Base-by-base conservation (phyloP, 1,140 invertebrate species). In the Onthophagus taurus region DNA sequence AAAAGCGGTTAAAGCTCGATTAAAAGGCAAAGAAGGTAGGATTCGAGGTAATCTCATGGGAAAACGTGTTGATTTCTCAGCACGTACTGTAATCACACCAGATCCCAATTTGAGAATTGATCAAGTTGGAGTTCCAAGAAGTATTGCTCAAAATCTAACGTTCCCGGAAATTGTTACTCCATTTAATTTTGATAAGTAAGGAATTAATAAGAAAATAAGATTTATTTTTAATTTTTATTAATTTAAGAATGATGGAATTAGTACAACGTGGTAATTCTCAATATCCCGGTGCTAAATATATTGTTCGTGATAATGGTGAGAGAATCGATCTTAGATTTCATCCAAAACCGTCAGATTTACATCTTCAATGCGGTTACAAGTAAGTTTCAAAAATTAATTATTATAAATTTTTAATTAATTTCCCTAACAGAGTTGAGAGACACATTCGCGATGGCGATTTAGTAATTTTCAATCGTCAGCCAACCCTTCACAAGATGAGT, bases 21-120 rank as follows among this genome's bases (percentile, higher is more conserved):
- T 91, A 9, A 89, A 91, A 58, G 86, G 86, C 7, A 99, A 99
- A 67, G 95, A 99, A 81, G 97, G 97, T 0, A 73, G 97, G 57
- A 97, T 99, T 57, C 73, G 97, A 68, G 96, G 96, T 56, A 99
- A 99, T 64, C 76, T 99, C 52, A 99, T 99, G 96, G 97, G 97
- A 45, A 99, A 99, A 66, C 90, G 97, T 73, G 97, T 99, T 0
- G 97, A 99, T 59, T 99, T 99, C 60, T 99, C 95, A 0, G 97
- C 94, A 5, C 81, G 97, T 67, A 99, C 96, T 59, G 97, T 99
- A 49, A 99, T 99, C 60, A 99, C 96, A 6, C 95, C 97, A 0
- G 97, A 99, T 80, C 97, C 97, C 0, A 99, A 99, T 71, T 71
- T 99, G 23, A 77, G 91, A 46, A 97, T 99, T 59, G 93, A 99